Evolutionary conservation across 2,113 vertebrate species (phyloP).

Genomic region (Malurus melanocephalus): DNA sequence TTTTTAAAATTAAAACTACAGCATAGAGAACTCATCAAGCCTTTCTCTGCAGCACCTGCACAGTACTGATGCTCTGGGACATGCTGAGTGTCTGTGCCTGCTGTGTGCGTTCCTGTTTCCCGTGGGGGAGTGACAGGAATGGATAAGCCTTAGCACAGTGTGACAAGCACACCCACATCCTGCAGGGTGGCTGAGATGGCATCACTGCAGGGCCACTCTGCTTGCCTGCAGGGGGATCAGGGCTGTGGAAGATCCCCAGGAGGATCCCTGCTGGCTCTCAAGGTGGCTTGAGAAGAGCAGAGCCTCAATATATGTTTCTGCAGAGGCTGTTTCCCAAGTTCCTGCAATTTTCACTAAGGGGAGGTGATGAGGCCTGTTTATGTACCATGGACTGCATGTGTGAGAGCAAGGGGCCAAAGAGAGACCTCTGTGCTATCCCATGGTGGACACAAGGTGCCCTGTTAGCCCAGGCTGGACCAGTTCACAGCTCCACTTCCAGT

Average conservation of each 20-base stretch:
- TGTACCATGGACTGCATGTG: fast-evolving
- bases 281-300: not conserved
- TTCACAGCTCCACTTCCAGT: not conserved
- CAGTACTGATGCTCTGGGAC: not conserved
- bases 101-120: not conserved
- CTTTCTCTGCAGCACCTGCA: not conserved
- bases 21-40: not conserved
- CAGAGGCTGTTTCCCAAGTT: not conserved
- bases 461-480: not conserved
- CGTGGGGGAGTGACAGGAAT: fast-evolving
- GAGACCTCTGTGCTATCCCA: not conserved
- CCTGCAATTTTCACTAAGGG: not conserved
- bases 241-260: not conserved
- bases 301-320: not conserved
- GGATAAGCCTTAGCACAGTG: not conserved
- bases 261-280: not conserved
- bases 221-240: not conserved
- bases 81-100: not conserved
- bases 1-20: not conserved
- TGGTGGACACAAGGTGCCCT: not conserved
- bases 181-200: fast-evolving
- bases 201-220: not conserved
- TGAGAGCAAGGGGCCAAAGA: not conserved
- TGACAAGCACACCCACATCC: not conserved
- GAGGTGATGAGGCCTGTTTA: not conserved